These are phyloP conservation scores for Serilophus lunatus DNA, from an alignment of 2,113 vertebrate genomes.

Conservation along the genomic window DNA sequence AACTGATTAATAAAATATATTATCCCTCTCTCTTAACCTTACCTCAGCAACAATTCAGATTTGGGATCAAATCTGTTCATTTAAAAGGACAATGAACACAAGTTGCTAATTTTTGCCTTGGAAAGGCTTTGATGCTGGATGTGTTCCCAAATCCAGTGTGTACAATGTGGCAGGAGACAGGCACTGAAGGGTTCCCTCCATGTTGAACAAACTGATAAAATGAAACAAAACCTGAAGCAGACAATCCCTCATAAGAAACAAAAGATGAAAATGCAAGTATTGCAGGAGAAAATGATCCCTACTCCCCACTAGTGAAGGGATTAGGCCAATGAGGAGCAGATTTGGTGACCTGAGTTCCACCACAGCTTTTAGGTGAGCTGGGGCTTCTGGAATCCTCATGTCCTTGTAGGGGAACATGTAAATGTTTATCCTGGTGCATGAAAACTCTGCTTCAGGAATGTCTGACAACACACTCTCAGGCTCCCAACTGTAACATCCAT, in stretches of 20 bases:
- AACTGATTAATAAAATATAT: neutral
- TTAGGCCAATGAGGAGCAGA: neutral
- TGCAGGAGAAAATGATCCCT: neutral
- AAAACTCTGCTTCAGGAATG: neutral
- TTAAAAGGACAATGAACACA: neutral
- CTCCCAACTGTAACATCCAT: neutral
- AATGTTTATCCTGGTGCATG: neutral
- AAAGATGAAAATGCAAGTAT: neutral
- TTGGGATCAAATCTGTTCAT: neutral
- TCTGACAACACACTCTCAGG: neutral
- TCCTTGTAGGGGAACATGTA: neutral
- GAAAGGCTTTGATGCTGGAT: neutral
- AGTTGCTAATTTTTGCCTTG: neutral
- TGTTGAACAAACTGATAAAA: neutral
- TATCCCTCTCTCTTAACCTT: neutral
- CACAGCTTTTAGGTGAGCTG: rapidly evolving
- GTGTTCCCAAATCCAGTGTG: neutral
- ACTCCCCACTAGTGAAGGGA: neutral
- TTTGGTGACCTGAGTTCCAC: neutral
- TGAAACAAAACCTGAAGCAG: neutral
- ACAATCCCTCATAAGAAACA: neutral
- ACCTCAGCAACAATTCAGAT: neutral
- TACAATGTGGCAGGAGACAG: neutral
- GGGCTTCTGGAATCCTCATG: neutral
- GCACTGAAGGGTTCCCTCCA: neutral